phyloP scores from a whole-genome alignment of 1,140 invertebrate genomes.

The Stratiolaelaps scimitus region DNA sequence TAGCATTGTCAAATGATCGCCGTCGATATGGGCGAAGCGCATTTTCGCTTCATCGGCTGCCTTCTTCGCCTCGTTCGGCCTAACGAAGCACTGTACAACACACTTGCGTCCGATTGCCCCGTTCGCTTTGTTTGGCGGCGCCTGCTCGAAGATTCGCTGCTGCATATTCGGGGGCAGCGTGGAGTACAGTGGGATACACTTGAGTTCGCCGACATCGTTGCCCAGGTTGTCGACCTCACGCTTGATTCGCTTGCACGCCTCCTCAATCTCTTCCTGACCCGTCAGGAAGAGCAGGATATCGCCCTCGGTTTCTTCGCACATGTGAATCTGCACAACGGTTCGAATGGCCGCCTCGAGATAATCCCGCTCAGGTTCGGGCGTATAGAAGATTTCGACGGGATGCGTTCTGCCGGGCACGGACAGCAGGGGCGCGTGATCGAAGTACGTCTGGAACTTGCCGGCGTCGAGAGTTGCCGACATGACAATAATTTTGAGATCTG shows the following conservation, averaged over 20 bases:
- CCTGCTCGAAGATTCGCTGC: conserved; percentile 90
- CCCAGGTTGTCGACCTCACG: conserved; percentile 91
- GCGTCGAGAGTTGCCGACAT: conserved; percentile 99
- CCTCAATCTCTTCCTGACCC: conserved; percentile 95
- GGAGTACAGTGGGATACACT: conserved; percentile 97
- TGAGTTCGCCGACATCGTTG: conserved; percentile 87
- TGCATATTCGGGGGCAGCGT: conserved; percentile 94
- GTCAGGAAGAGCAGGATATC: conserved; percentile 93
- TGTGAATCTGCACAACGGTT: conserved; percentile 97
- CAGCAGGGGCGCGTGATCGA: conserved; percentile 95
- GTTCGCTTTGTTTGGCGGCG: conserved; percentile 78
- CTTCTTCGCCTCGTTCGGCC: conserved; percentile 97
- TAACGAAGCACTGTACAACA: conserved; percentile 97
- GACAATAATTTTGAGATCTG: conserved; percentile 91
- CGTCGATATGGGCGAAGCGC: conserved; percentile 98
- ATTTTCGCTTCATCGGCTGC: conserved; percentile 98
- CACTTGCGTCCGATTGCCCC: conserved; percentile 88
- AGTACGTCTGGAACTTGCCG: conserved; percentile 96
- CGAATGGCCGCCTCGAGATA: conserved; percentile 97
- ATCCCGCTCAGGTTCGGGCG: conserved; percentile 93
- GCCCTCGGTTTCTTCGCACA: conserved; percentile 88
- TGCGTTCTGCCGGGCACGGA: conserved; percentile 92
- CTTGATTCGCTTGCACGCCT: conserved; percentile 96
- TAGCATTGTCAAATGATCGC: conserved; percentile 88
- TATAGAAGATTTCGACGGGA: conserved; percentile 98